Percentiles rank a stretch among this genome's conserved stretches.
phyloP scores from a whole-genome alignment of 2,113 vertebrate genomes.

The Nansenia antarctica region DNA sequence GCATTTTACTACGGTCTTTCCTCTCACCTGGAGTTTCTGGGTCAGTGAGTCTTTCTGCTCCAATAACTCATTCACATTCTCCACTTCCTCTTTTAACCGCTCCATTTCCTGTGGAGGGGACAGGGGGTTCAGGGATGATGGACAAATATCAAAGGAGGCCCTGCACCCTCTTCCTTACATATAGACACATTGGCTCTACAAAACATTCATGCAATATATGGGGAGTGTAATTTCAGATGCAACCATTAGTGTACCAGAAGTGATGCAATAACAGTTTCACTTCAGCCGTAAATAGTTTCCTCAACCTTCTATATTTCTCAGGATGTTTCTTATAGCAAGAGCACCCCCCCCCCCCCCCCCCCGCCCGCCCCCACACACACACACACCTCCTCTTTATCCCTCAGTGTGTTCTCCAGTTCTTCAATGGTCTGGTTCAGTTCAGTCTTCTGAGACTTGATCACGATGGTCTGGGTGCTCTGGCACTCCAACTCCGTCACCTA shows the following conservation, averaged over 20 bases:
- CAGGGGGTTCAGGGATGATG: slow-evolving; percentile 31
- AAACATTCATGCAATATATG: no score
- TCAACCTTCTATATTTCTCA: no score
- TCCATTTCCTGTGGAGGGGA: slow-evolving; percentile 89
- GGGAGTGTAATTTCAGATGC: no score
- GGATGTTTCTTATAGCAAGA: no score
- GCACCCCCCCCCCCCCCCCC: neutral
- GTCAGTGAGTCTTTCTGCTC: slow-evolving; percentile 91
- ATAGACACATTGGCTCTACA: no score
- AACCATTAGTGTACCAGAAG: no score
- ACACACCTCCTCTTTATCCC: slow-evolving; percentile 90
- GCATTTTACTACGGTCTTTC: no score
- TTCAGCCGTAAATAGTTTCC: no score
- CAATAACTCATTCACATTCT: slow-evolving; percentile 93
- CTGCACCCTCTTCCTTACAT: no score
- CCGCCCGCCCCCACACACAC: neutral
- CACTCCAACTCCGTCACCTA: slow-evolving; percentile 98
- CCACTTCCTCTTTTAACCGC: slow-evolving; percentile 94
- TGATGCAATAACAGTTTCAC: no score
- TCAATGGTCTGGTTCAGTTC: slow-evolving; percentile 98
- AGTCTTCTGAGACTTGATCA: slow-evolving; percentile 95
- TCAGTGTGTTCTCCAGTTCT: slow-evolving; percentile 88
- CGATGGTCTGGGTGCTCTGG: slow-evolving; percentile 93
- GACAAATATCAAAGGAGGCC: no score
- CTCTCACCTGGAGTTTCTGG: slow-evolving; percentile 92